Evolutionary conservation across 2,888 invertebrate species (phyloP).

Genomic region (Chalcis sispes): DNA sequence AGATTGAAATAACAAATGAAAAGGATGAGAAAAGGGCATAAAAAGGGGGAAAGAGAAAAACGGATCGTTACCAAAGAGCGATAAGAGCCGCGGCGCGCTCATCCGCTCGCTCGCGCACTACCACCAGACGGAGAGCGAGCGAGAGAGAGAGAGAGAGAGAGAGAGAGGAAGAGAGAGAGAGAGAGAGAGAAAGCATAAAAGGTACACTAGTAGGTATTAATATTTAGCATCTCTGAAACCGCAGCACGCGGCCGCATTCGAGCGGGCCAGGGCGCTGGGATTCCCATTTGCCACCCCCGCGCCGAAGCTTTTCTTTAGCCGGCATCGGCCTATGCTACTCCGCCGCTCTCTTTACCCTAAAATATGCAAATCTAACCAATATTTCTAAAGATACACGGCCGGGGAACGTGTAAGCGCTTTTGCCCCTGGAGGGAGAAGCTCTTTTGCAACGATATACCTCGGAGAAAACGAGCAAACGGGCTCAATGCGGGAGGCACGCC

Average conservation of each 20-base stretch:
- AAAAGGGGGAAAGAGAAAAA: constrained; percentile 53
- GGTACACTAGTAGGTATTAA: constrained; percentile 75
- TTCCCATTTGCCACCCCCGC: constrained; percentile 68
- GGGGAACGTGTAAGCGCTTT: neutral
- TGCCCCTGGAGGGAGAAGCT: constrained; percentile 21
- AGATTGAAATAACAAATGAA: constrained; percentile 30
- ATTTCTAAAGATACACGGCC: constrained; percentile 73
- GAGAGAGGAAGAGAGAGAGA: constrained; percentile 56
- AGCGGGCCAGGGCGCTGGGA: too few relatives aligned
- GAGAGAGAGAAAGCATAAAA: constrained; percentile 69
- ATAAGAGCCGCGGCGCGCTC: constrained; percentile 34
- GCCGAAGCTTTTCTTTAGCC: constrained; percentile 65
- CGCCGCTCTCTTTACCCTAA: constrained; percentile 71
- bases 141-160: constrained; percentile 67
- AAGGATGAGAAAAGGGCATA: constrained; percentile 41
- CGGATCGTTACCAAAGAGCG: constrained; percentile 44
- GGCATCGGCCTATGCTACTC: constrained; percentile 55
- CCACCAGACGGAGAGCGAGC: constrained; percentile 44
- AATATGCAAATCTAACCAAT: constrained; percentile 76
- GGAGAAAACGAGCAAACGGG: constrained; percentile 44
- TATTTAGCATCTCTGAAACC: constrained; percentile 75
- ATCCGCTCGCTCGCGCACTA: neutral
- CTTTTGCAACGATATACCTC: constrained; percentile 67
- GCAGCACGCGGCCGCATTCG: too few relatives aligned
- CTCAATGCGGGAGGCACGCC: constrained; percentile 63